These are phyloP conservation scores for Epinephelus cyanopodus DNA, from an alignment of 2,113 vertebrate genomes.

Conservation along the genomic window DNA sequence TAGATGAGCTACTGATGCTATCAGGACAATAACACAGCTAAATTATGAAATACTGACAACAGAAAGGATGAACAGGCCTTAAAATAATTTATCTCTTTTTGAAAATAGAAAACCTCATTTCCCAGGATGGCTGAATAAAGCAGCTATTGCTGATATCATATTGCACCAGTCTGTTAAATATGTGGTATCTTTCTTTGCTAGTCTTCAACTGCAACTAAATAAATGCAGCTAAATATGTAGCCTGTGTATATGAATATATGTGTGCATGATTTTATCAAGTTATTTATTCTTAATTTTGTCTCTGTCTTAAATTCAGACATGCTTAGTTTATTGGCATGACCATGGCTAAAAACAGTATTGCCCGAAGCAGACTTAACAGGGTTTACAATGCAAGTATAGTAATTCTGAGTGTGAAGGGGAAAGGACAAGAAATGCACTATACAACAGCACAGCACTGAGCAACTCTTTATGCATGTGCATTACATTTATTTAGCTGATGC, in stretches of 20 bases:
- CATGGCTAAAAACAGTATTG: no score
- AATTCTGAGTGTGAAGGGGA: not conserved
- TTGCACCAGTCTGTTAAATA: constrained; percentile 1
- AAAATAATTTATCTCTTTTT: not conserved
- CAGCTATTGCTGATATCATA: not conserved
- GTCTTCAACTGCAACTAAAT: not conserved
- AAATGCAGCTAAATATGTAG: no score
- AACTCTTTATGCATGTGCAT: no score
- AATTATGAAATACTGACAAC: not conserved
- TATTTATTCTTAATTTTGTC: no score
- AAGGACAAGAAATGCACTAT: not conserved
- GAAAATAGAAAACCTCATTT: not conserved
- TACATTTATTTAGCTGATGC: no score
- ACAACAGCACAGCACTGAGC: no score
- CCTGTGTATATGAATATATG: no score
- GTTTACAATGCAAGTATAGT: not conserved
- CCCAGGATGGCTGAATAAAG: not conserved
- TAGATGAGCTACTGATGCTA: not conserved
- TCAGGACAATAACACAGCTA: not conserved
- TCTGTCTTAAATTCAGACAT: no score
- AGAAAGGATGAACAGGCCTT: not conserved
- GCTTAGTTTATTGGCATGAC: no score
- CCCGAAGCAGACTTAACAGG: not conserved
- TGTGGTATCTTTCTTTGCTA: not conserved
- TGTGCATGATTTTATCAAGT: no score